phyloP scores from a whole-genome alignment of 2,797 vertebrate genomes.

The Falco biarmicus region DNA sequence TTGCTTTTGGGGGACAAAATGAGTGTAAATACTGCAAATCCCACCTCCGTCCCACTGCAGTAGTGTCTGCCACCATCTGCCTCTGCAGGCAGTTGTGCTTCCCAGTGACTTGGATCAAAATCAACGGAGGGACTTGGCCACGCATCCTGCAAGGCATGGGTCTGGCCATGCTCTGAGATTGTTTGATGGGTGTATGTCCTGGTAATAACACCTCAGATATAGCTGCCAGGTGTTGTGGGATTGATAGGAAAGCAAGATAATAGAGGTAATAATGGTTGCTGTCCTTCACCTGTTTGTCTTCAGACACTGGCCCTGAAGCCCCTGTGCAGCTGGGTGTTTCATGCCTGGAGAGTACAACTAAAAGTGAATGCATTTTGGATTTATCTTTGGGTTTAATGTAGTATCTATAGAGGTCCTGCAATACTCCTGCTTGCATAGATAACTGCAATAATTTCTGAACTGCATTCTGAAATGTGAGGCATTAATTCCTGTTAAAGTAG shows the following conservation, averaged over 20 bases:
- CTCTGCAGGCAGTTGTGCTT: background rate
- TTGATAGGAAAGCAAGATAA: background rate
- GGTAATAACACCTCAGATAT: background rate
- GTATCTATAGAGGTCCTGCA: background rate
- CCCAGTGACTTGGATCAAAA: slow-evolving; percentile 16
- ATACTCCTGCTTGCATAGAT: background rate
- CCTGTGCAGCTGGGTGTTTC: background rate
- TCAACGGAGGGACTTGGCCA: background rate
- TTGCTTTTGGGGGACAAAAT: background rate
- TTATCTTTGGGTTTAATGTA: background rate
- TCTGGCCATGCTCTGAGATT: background rate
- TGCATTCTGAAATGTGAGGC: background rate
- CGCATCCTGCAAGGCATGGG: background rate
- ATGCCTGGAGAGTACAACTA: background rate
- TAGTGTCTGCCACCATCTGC: background rate
- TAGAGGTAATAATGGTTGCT: background rate
- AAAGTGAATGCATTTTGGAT: background rate
- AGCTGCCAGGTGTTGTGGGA: background rate
- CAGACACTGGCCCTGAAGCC: background rate
- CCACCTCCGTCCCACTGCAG: background rate
- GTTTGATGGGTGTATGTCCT: background rate
- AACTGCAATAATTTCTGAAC: background rate
- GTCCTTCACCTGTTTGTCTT: background rate
- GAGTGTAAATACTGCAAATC: background rate
- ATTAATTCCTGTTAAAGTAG: background rate